Evolutionary conservation across 2,113 vertebrate genomes (phyloP), one percentile per base, ranked within the genome.

Genomic region (Psittacula cyanocephala): DNA sequence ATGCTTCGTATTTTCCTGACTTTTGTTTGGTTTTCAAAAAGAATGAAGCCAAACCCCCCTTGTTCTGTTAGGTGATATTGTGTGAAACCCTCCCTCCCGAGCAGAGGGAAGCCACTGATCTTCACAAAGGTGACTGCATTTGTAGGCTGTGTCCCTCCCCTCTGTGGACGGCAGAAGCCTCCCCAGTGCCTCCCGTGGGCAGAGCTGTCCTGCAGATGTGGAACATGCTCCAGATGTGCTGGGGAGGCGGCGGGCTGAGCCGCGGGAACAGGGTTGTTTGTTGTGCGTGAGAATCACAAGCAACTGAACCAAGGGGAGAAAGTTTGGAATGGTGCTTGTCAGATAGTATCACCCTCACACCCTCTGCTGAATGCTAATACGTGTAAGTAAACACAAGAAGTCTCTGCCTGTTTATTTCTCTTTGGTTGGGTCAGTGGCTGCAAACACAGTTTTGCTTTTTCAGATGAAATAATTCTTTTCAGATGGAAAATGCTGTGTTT

Each of bases 381-480:
- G 47, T 57, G 64, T 39, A 41, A 88, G 72, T 18, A 44, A 89
- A 81, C 92, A 80, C 7, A 18, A 70, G 68, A 35, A 93, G 85
- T 28, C 71, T 91, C 93, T 93, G 93, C 80, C 75, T 87, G 88
- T 91, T 96, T 92, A 7, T 92, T 96, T 92, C 72, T 70, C 78
- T 74, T 13, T 33, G 89, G 37, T 39, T 67, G 67, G 95, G 93
- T 87, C 96, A 93, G 89, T 33, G 86, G 65, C 86, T 92, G 67
- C 41, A 91, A 93, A 88, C 84, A 57, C 60, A 62, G 94, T 31
- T 87, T 72, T 86, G 47, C 84, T 88, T 80, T 92, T 81, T 71
- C 77, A n/a, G 78, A 89, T 52, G 91, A 67, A 94, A 83, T 79
- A 64, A 43, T 79, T 81, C 11, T 41, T 81, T 43, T 20, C 79